Conservation (phyloP, 2,888 invertebrate species). For the Embidobia sp. region DNA sequence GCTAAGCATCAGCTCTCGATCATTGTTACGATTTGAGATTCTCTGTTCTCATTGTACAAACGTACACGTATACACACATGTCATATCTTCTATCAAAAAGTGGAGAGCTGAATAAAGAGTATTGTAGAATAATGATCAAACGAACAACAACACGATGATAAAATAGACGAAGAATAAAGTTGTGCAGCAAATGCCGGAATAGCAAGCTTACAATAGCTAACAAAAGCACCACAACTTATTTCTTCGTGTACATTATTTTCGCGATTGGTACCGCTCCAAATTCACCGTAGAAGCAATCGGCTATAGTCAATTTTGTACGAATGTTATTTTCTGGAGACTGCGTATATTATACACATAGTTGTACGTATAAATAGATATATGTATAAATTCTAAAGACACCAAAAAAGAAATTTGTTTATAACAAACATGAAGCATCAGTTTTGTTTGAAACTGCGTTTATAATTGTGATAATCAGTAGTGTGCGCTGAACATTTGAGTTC, state of each 20-base stretch:
- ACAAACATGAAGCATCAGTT: neutral
- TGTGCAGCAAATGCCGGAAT: conserved; percentile 10
- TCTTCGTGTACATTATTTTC: conserved; percentile 64
- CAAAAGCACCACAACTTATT: conserved; percentile 1
- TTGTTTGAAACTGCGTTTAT: neutral
- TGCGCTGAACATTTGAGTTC: too few relatives aligned
- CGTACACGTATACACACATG: conserved; percentile 51
- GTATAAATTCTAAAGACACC: conserved; percentile 57
- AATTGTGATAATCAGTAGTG: neutral
- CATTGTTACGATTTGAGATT: conserved; percentile 35
- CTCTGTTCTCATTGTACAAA: conserved; percentile 33
- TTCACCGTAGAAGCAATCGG: conserved; percentile 78
- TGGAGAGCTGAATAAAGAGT: conserved; percentile 69
- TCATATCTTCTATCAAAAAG: conserved; percentile 70
- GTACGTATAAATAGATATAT: conserved; percentile 67
- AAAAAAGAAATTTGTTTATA: conserved; percentile 19
- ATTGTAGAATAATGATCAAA: conserved; percentile 64
- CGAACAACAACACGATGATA: conserved; percentile 42
- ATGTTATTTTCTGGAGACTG: conserved; percentile 78
- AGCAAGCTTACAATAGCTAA: neutral
- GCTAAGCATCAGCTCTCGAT: conserved; percentile 25
- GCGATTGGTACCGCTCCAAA: conserved; percentile 65
- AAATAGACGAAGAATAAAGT: conserved; percentile 32
- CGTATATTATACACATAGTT: conserved; percentile 66
- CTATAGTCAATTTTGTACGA: conserved; percentile 80